Evolutionary conservation across 2,113 vertebrate genomes (phyloP).

Genomic region (Scomber japonicus): DNA sequence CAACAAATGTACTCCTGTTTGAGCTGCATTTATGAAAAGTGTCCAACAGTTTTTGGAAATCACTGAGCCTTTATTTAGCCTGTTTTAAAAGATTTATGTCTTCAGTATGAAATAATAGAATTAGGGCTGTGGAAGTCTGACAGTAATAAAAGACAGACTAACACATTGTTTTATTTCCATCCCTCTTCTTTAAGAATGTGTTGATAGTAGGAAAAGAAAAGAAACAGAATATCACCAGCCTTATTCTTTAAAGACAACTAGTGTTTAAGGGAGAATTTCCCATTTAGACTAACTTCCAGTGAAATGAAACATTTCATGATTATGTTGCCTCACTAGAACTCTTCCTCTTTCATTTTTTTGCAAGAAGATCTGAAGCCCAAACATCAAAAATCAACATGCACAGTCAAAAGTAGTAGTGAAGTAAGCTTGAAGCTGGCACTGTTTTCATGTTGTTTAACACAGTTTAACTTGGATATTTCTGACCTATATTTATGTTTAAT

Average conservation of each 20-base stretch:
- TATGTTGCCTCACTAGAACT: neutral
- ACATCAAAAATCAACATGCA: conserved; percentile 51
- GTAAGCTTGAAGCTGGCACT: conserved; percentile 9
- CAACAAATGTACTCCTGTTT: conserved; percentile 9
- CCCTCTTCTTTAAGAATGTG: conserved; percentile 8
- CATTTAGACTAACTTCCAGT: neutral
- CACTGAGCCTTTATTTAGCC: neutral
- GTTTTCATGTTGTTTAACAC: conserved; percentile 36
- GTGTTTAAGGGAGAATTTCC: neutral
- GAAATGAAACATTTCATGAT: conserved; percentile 26
- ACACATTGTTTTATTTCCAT: neutral
- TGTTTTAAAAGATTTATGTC: conserved; percentile 4
- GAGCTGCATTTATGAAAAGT: neutral
- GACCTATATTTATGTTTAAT: neutral
- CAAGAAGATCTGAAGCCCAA: conserved; percentile 26
- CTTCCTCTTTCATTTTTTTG: conserved; percentile 4
- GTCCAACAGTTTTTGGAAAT: neutral
- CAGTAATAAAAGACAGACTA: neutral
- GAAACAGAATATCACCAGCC: neutral
- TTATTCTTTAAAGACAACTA: neutral
- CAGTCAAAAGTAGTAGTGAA: conserved; percentile 33
- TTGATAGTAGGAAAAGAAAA: neutral
- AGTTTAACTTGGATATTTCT: conserved; percentile 9
- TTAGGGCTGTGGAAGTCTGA: neutral
- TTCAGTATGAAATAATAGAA: neutral